A percentile compares a stretch with the other conserved stretches of the same genome.
Conservation (phyloP, 2,113 vertebrate species). For the Phyllostomus hastatus region DNA sequence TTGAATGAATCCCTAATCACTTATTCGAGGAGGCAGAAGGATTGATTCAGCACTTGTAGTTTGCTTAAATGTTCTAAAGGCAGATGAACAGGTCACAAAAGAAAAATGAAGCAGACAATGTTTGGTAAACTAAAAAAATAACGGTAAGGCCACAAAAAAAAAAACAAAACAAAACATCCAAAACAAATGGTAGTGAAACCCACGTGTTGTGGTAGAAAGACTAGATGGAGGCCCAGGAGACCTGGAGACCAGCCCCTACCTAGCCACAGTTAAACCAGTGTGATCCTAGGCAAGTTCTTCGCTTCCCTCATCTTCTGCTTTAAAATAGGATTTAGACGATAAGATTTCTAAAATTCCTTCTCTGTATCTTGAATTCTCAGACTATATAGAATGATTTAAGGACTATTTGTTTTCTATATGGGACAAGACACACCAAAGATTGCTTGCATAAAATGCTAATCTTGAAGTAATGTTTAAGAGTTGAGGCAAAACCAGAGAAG, state of each 20-base stretch:
- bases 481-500: constrained; percentile 64
- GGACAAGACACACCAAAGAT: background rate
- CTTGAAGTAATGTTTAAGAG: constrained; percentile 65
- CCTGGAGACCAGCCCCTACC: background rate
- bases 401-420: background rate
- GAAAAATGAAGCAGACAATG: background rate
- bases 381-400: background rate
- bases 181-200: background rate
- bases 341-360: background rate
- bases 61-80: background rate
- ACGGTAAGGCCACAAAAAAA: background rate
- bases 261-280: background rate
- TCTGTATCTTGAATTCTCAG: background rate
- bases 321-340: background rate
- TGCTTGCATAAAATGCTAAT: constrained; percentile 60
- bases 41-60: background rate
- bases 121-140: background rate
- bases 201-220: background rate
- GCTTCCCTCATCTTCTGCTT: background rate
- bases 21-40: constrained; percentile 19
- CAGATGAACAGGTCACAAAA: background rate
- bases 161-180: background rate
- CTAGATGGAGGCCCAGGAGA: background rate
- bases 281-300: background rate
- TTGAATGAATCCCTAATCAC: constrained; percentile 24